Evolutionary conservation across 2,888 invertebrate species (phyloP), one percentile per base, ranked within the genome.

Genomic region (Mayetiola destructor): DNA sequence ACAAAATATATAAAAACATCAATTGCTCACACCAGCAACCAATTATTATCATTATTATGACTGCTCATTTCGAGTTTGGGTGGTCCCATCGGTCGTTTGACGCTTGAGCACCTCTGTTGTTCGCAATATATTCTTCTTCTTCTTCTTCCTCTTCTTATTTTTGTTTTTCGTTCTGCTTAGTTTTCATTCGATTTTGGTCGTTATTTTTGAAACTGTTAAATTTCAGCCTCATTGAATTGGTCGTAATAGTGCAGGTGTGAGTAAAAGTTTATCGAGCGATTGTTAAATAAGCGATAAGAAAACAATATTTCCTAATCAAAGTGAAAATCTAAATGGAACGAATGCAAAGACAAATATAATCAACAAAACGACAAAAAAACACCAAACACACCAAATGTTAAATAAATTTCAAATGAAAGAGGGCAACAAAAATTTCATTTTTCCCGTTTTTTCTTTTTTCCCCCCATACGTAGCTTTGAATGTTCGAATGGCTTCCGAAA

Each of bases 191-290:
- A n/a, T n/a, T n/a, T n/a, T n/a, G n/a, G n/a, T n/a, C n/a, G n/a
- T n/a, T n/a, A n/a, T n/a, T n/a, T n/a, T n/a, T n/a, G n/a, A n/a
- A n/a, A n/a, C n/a, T n/a, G 27, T 27, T 48, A 27, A 27, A 48
- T 27, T 6, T 9, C 5, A 18, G 18, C 2, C 16, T 14, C 16
- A 48, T 27, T 27, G 48, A n/a, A 27, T n/a, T n/a, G 32, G 12
- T 32, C 12, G 27, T n/a, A n/a, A n/a, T n/a, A 16, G 23, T 14
- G 5, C 48, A 27, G 48, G 48, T 27, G 27, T n/a, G 29, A 48
- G 27, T n/a, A 16, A 48, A 27, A 48, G 29, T 48, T 48, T 48
- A 27, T 48, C 27, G n/a, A 48, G 27, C n/a, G 48, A 48, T 48
- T 14, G 27, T 5, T 27, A n/a, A 48, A 27, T 20, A 48, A 48